These are phyloP conservation scores for Artibeus lituratus DNA, from an alignment of 2,797 vertebrate species.

Conservation along the genomic window DNA sequence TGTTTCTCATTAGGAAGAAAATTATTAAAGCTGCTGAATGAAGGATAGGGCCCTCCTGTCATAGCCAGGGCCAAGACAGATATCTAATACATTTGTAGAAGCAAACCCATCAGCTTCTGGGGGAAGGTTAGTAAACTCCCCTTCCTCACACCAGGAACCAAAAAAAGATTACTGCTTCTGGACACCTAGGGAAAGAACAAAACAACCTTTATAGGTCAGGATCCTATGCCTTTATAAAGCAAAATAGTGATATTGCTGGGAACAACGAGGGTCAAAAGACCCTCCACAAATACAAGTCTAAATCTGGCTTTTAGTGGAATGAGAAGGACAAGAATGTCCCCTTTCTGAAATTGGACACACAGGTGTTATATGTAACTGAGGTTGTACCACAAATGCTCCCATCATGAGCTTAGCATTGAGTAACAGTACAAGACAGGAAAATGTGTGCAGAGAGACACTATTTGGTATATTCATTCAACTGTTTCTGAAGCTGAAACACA, in stretches of 20 bases:
- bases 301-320: neutral
- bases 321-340: neutral
- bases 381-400: neutral
- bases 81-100: neutral
- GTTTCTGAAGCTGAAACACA: neutral
- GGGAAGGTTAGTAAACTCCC: neutral
- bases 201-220: neutral
- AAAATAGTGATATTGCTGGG: neutral
- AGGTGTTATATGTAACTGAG: neutral
- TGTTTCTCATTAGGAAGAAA: neutral
- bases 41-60: neutral
- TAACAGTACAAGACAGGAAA: neutral
- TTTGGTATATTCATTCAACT: neutral
- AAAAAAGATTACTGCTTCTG: neutral
- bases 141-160: neutral
- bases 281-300: neutral
- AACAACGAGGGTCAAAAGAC: neutral
- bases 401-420: neutral
- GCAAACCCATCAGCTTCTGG: neutral
- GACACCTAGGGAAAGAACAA: rapidly evolving
- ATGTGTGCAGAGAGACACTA: neutral
- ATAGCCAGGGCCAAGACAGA: neutral
- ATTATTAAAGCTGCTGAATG: neutral
- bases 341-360: neutral
- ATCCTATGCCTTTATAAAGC: neutral